Base-by-base conservation (phyloP, 2,797 vertebrate genomes). In the Silurus aristotelis region DNA sequence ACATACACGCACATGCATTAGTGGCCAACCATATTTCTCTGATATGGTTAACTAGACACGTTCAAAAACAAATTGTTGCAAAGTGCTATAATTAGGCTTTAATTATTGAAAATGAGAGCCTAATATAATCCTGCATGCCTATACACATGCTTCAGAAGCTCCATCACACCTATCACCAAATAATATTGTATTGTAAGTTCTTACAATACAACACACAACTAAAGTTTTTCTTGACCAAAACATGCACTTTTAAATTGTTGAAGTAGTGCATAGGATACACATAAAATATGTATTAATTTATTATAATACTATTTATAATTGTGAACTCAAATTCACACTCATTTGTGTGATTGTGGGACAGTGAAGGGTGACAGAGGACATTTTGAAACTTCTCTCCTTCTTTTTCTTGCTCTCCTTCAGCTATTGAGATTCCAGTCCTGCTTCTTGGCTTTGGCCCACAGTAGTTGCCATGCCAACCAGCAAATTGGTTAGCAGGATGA, bases 401-500 rank as follows among this genome's bases (percentile, higher is more conserved):
- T 89, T 89, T 88, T 83, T 89, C 91, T 31, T 88, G 83, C 89
- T 89, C 85, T 89, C 90, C 64, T 88, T 73, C 55, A 82, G 90
- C 89, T 92, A 95, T 95, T 95, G 92, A 95, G 94, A 95, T 95
- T 95, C 95, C 92, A 92, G 94, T 94, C 94, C 93, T 94, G 94
- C 94, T 89, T 92, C 93, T 88, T 92, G 92, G 94, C 92, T 92
- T 93, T 90, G 91, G 93, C 92, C 93, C 91, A 89, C 91, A 89
- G 91, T 91, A 79, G 95, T 96, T 95, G 93, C 94, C 93, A 94
- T 95, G 94, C 93, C 95, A 91, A 95, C 95, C 90, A 91, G 93
- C 92, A 94, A 94, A 95, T 91, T 94, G 93, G 94, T 94, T 95
- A 92, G 93, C 92, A 93, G 93, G 94, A 95, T 96, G 95, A 96